Conservation (phyloP, 1,140 invertebrate species). For the Sarcophaga peregrina region DNA sequence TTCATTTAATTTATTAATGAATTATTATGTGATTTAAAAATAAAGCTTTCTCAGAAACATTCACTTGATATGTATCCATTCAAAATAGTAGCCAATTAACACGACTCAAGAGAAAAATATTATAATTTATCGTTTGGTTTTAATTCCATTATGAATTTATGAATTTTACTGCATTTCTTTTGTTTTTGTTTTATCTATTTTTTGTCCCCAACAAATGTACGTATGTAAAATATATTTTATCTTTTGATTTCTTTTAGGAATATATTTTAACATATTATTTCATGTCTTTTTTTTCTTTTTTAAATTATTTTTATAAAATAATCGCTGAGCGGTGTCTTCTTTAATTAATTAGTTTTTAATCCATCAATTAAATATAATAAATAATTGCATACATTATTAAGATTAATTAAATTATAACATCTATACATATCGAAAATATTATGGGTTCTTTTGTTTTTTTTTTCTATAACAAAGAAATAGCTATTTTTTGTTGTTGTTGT, state of each 20-base stretch:
- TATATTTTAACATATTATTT: not conserved
- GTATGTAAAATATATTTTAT: not conserved
- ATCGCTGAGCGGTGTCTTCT: not conserved
- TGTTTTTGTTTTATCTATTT: not conserved
- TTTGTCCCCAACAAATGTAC: not conserved
- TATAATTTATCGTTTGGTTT: not conserved
- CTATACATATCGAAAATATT: not conserved
- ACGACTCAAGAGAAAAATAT: not conserved
- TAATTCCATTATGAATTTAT: not conserved
- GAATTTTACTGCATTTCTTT: not conserved
- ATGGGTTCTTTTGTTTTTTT: not conserved
- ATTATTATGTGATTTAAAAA: not conserved
- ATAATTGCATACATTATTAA: not conserved
- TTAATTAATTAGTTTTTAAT: not conserved
- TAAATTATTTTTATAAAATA: constrained; percentile 7
- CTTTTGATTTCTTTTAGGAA: not conserved
- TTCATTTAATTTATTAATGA: too few relatives aligned
- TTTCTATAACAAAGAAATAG: not conserved
- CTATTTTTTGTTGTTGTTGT: too few relatives aligned
- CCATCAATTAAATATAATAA: not conserved
- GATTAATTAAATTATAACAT: not conserved
- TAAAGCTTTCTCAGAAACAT: not conserved
- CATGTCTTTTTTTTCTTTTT: not conserved
- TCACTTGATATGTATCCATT: not conserved
- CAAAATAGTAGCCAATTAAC: not conserved